Base-by-base conservation (phyloP, 2,888 invertebrate species). In the Dasypolia templi region DNA sequence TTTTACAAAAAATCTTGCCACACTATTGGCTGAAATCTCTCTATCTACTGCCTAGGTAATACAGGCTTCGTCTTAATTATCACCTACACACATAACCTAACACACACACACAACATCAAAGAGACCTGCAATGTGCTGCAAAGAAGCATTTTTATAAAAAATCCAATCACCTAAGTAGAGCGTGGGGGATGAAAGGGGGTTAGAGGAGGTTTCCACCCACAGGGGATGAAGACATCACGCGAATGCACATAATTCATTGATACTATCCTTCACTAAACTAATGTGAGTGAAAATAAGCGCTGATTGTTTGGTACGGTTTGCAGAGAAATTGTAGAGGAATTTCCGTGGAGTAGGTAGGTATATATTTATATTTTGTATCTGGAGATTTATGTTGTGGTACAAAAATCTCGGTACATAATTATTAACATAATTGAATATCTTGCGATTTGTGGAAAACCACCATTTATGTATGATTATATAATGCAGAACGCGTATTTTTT, bases 221-320 rank as follows among this genome's bases (percentile, higher is more conserved):
- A 84, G 78, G 92, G 92, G 90, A 93, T 90, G 90, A 93, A 93
- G 93, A 93, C 92, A 89, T 95, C 95, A 95, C 95, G 95, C 94
- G 92, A 95, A 87, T 92, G 89, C 93, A 94, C 94, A 95, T 95
- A 95, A 95, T 94, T 95, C 95, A 96, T 95, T 95, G 95, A 94
- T 94, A 94, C 93, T 90, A 92, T 93, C 93, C 93, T 93, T 89
- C 91, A 91, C 92, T 94, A 92, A 94, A 94, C 95, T 95, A 95
- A 95, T 95, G 95, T 93, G 91, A 95, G 95, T 95, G 95, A 95
- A 95, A 95, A 95, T 95, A 95, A 94, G 93, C 92, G 89, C 89
- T 90, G 93, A 93, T 94, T 93, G 93, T 91, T 83, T 76, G 17
- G 91, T 93, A 95, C 65, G 53, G 94, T 89, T 75, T 70, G 91